Evolutionary conservation across 2,888 invertebrate species (phyloP), one percentile per base, ranked within the genome.

Genomic region (Tetragnatha montana): DNA sequence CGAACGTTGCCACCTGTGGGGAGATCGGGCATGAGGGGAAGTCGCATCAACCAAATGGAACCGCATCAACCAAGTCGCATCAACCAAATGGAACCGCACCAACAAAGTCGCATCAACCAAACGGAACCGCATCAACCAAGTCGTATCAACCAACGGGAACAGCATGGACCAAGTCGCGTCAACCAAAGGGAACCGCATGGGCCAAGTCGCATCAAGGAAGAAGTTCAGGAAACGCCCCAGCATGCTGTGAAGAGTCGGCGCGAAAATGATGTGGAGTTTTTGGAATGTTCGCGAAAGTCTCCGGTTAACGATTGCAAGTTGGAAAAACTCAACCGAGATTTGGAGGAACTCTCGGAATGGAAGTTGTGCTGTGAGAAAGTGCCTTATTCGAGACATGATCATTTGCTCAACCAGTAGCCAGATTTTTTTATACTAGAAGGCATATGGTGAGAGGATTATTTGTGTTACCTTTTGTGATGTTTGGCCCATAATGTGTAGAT

Each of bases 291-390:
- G 4, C 60, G 4, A 17, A 84, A 12, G n/a, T 49, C 8, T 10
- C 47, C 19, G n/a, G 35, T 17, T 8, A 76, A 14, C 49, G 50
- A 76, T 6, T n/a, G 49, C 6, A 8, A 19, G 8, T n/a, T n/a
- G 10, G 22, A 75, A 17, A 19, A 21, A 14, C 76, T 1, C 22
- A 68, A 47, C 50, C 7, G 78, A 12, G 68, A 81, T 50, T 87
- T 75, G 17, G 81, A 81, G 0, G 87, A 75, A 21, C 19, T 81
- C 10, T 49, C 50, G 6, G 68, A 81, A 49, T 87, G 87, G 87
- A 14, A 22, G 6, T 50, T 81, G 12, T 75, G 69, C 19, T 47
- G 75, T 35, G 81, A 81, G 69, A 84, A 76, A 22, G 84, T 60
- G 19, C 35, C 60, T 60, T 60, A 60, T 10, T 60, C 17, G 60